Percentiles rank a stretch among this genome's conserved stretches.
Conservation (phyloP, 2,797 vertebrate genomes). For the Anniella stebbinsi region DNA sequence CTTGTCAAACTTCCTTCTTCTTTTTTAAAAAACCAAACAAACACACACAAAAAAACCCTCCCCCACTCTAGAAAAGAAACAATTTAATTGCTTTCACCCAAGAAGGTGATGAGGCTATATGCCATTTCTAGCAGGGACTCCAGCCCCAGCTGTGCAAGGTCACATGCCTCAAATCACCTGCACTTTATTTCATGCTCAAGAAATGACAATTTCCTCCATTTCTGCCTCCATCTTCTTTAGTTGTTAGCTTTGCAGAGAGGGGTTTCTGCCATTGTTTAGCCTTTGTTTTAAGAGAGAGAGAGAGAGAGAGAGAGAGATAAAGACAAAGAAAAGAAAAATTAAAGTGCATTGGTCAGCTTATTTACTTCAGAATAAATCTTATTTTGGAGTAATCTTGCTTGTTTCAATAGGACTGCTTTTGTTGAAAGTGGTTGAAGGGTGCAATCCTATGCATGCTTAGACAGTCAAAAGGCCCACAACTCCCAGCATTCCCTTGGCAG, state of each 20-base stretch:
- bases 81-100: accelerated
- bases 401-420: background rate
- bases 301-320: no score
- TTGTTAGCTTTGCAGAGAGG: no score
- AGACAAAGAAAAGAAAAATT: background rate
- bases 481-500: no score
- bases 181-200: background rate
- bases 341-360: background rate
- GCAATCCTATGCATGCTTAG: no score
- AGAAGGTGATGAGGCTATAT: accelerated
- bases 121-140: background rate
- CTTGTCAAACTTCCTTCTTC: background rate
- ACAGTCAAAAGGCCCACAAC: no score
- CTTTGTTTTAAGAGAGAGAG: background rate
- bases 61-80: accelerated
- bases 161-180: conserved; percentile 42
- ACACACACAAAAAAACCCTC: accelerated
- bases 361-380: background rate
- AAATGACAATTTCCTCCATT: background rate
- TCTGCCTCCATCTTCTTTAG: background rate
- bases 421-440: background rate
- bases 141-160: conserved; percentile 28
- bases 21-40: background rate
- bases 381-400: background rate
- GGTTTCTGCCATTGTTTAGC: background rate